Base-by-base conservation (phyloP, 2,113 vertebrate species). In the Leucosticte australis region DNA sequence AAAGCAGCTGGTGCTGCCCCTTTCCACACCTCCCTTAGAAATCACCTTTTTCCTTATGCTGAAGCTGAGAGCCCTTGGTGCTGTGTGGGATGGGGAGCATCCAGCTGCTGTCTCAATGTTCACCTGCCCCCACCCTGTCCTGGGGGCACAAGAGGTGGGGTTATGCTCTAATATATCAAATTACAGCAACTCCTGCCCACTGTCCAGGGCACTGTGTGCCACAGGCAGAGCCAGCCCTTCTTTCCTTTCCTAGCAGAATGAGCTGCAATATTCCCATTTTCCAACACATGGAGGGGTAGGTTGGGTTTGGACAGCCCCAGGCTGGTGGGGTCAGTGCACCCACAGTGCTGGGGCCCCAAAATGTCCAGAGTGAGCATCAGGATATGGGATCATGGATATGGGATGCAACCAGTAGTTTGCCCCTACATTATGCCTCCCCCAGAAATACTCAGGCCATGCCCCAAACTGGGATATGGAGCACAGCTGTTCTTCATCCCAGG, bases 401-500 rank as follows among this genome's bases (percentile, higher is more conserved):
- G 24, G 59, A 18, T 62, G 5, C 2, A 7, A 16, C 21, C 33
- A 24, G 46, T 63, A 23, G 17, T 31, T 39, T 49, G 49, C 10
- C 15, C 6, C 63, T 17, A 3, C 15, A 9, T 19, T 59, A 41
- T 26, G 7, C 11, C 5, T 67, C 15, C 11, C 8, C 2, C 3
- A 1, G 5, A 16, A 44, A 60, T 4, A 18, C 5, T 30, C 27
- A 31, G 60, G 12, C 70, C 2, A 3, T 46, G 42, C 15, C 39
- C 42, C 9, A 59, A 21, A 33, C 26, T 3, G 7, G 71, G 56
- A 33, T 27, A 12, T 0, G 26, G 59, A 55, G 49, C 15, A 33
- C 1, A 0, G 15, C n/a, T 0, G 2, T 35, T 57, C 52, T 53
- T 22, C 59, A 59, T 11, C 39, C 57, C 42, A 21, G 18, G 18